Conservation (phyloP, 92 coral and sea anemone species). For the Meandrina meandrites region DNA sequence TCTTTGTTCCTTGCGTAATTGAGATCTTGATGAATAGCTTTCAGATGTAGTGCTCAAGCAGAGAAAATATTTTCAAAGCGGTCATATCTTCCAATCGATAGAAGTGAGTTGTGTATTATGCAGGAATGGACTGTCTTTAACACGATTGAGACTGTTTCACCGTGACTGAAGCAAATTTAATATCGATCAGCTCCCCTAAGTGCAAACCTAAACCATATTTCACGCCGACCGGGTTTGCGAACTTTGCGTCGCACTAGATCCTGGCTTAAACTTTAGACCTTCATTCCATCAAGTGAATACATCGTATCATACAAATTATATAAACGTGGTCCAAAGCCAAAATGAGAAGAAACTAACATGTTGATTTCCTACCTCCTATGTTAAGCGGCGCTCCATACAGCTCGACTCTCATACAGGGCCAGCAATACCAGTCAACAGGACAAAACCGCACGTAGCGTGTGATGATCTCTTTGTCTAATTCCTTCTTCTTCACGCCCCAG, state of each 20-base stretch:
- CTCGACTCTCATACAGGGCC: conserved; percentile 87
- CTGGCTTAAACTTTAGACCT: background rate
- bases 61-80: too few relatives aligned
- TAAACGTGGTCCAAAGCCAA: background rate
- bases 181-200: too few relatives aligned
- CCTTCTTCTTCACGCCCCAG: conserved; percentile 54
- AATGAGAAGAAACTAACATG: background rate
- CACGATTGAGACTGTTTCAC: too few relatives aligned
- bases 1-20: background rate
- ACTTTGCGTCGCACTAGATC: too few relatives aligned
- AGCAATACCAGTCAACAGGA: conserved; percentile 86
- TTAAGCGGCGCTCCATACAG: conserved; percentile 68
- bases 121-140: too few relatives aligned
- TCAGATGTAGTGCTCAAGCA: background rate
- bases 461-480: conserved; percentile 58
- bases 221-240: too few relatives aligned
- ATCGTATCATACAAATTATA: background rate
- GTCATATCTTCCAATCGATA: background rate
- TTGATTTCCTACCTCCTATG: conserved; percentile 25
- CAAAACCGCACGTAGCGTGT: conserved; percentile 73
- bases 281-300: background rate
- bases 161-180: too few relatives aligned
- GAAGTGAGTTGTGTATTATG: background rate
- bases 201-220: too few relatives aligned
- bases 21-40: background rate